Conservation (phyloP, 2,888 invertebrate species). For the Parnassius orleans region DNA sequence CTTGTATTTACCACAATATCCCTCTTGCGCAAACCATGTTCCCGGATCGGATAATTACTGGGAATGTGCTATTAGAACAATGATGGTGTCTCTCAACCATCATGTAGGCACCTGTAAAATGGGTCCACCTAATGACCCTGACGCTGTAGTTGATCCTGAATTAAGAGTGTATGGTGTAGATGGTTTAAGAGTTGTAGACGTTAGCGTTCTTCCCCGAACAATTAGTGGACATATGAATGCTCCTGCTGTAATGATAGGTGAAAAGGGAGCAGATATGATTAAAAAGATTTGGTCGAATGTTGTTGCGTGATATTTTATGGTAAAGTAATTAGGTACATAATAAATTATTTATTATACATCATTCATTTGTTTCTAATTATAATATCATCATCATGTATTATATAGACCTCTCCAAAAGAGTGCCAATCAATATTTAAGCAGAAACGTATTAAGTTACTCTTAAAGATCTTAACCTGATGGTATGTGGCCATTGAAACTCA, state of each 20-base stretch:
- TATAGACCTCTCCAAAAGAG: too few species aligned
- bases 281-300: slow-evolving; percentile 77
- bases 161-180: slow-evolving; percentile 83
- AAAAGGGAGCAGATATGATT: slow-evolving; percentile 86
- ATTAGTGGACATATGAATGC: slow-evolving; percentile 84
- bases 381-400: too few species aligned
- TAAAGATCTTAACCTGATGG: too few species aligned
- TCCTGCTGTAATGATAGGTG: slow-evolving; percentile 86
- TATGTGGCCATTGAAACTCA: too few species aligned
- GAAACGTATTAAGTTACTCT: too few species aligned
- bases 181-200: slow-evolving; percentile 84
- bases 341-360: slow-evolving; percentile 14
- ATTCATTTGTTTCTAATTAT: neutral
- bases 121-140: slow-evolving; percentile 83
- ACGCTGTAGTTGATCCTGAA: slow-evolving; percentile 84
- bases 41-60: slow-evolving; percentile 85
- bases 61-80: slow-evolving; percentile 84
- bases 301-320: slow-evolving; percentile 32
- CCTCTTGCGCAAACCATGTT: slow-evolving; percentile 70
- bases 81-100: slow-evolving; percentile 81
- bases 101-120: slow-evolving; percentile 86
- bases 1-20: slow-evolving; percentile 75
- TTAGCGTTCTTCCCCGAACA: slow-evolving; percentile 85
- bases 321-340: slow-evolving; percentile 6
- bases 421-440: too few species aligned